These are phyloP conservation scores for Brachionus rubens DNA, from an alignment of 1,140 invertebrate genomes.

Conservation along the genomic window DNA sequence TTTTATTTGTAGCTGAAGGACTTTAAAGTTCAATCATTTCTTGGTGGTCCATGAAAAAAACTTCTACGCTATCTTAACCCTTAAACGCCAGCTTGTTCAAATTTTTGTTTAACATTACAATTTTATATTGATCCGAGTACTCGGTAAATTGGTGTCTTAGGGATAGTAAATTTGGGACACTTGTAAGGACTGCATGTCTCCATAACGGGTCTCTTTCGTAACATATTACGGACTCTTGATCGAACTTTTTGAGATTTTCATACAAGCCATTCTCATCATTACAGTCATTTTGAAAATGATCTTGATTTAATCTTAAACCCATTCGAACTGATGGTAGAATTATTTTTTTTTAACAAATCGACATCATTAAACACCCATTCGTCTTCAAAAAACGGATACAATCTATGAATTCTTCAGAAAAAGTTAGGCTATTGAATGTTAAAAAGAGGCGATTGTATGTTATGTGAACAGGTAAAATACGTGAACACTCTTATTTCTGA, in stretches of 20 bases:
- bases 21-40: too few relatives aligned
- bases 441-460: too few relatives aligned
- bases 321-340: constrained; percentile 93
- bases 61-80: too few relatives aligned
- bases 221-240: constrained; percentile 88
- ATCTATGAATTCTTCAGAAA: too few relatives aligned
- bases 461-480: too few relatives aligned
- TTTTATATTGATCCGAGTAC: constrained; percentile 87
- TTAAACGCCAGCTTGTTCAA: too few relatives aligned
- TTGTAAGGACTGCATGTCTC: constrained; percentile 89
- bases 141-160: constrained; percentile 93
- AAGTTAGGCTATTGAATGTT: too few relatives aligned
- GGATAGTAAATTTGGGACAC: constrained; percentile 89
- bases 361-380: constrained; percentile 98
- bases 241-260: constrained; percentile 82
- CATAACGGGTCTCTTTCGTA: constrained; percentile 96
- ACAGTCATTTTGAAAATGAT: constrained; percentile 95
- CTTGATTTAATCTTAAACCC: constrained; percentile 94
- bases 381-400: too few relatives aligned
- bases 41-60: too few relatives aligned
- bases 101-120: constrained; percentile 96
- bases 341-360: constrained; percentile 83
- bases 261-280: constrained; percentile 79
- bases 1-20: too few relatives aligned
- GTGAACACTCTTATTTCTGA: too few relatives aligned